Evolutionary conservation across 2,888 invertebrate species (phyloP).

Genomic region (Spilarctia lutea): DNA sequence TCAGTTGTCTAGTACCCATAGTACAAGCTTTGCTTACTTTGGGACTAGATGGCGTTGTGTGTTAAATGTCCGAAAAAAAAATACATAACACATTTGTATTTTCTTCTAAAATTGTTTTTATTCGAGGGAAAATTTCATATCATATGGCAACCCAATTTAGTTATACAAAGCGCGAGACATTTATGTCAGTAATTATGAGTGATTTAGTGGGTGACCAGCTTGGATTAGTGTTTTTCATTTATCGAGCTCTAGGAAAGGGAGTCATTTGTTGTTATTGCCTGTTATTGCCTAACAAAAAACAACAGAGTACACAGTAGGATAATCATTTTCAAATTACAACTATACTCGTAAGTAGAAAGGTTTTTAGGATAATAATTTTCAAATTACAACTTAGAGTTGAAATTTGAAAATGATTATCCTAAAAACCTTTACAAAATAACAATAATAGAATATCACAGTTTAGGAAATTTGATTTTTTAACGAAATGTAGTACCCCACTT

Average conservation of each 20-base stretch:
- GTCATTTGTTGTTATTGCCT: not conserved
- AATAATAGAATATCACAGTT: too few species aligned
- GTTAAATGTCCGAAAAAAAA: too few species aligned
- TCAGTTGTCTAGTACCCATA: too few species aligned
- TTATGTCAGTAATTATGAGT: conserved; percentile 61
- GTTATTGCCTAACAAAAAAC: not conserved
- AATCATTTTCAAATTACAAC: too few species aligned
- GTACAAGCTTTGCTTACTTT: too few species aligned
- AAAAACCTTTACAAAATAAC: not conserved
- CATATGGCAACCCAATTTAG: conserved; percentile 30
- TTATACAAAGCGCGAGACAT: conserved; percentile 43
- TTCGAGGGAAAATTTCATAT: not conserved
- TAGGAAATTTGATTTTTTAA: too few species aligned
- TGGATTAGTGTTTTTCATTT: conserved; percentile 41
- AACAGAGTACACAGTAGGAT: too few species aligned
- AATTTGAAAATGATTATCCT: not conserved
- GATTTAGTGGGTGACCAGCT: conserved; percentile 55
- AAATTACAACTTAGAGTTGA: too few species aligned
- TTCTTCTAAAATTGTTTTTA: not conserved
- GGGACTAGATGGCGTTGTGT: too few species aligned
- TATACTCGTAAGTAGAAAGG: too few species aligned
- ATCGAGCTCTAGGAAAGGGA: not conserved
- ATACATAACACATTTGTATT: not conserved
- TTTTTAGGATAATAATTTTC: too few species aligned
- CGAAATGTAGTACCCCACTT: too few species aligned